Percentiles rank a stretch among this genome's conserved stretches.
Conservation (phyloP, 2,888 invertebrate genomes). For the Mellilla xanthometata region DNA sequence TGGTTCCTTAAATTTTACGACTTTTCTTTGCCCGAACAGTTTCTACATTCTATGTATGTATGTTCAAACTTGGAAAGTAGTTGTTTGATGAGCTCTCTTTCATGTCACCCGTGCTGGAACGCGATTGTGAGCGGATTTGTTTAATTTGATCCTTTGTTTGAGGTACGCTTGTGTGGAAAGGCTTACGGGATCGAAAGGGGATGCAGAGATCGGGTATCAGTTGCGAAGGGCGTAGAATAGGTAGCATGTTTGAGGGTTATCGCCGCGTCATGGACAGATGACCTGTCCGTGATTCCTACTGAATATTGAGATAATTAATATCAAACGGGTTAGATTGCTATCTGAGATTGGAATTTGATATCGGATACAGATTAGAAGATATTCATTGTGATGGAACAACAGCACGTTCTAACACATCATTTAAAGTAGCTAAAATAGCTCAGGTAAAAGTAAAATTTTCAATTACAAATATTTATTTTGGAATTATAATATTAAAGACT, state of each 20-base stretch:
- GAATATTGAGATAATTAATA: conserved; percentile 22
- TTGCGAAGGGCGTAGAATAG: conserved; percentile 24
- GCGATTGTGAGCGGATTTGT: conserved; percentile 78
- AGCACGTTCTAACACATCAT: too few relatives aligned
- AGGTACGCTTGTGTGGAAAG: conserved; percentile 70
- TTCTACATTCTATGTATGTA: conserved; percentile 37
- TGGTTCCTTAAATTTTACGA: too few relatives aligned
- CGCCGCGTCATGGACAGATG: conserved; percentile 64
- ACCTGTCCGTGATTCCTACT: conserved; percentile 54
- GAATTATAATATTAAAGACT: conserved; percentile 27
- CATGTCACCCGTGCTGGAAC: conserved; percentile 64
- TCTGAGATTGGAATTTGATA: too few relatives aligned
- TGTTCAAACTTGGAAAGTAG: conserved; percentile 60
- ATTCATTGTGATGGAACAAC: too few relatives aligned
- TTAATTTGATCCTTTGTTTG: conserved; percentile 81
- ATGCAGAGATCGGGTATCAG: conserved; percentile 61
- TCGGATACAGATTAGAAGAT: too few relatives aligned
- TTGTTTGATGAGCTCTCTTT: conserved; percentile 81
- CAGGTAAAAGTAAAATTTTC: too few relatives aligned
- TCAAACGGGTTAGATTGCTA: conserved; percentile 15
- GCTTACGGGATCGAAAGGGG: conserved; percentile 55
- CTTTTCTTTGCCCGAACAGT: too few relatives aligned
- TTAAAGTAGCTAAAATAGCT: too few relatives aligned
- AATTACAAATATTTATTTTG: too few relatives aligned
- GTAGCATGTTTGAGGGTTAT: conserved; percentile 44